Conservation (phyloP, 2,888 invertebrate genomes). For the Acrobasis suavella region DNA sequence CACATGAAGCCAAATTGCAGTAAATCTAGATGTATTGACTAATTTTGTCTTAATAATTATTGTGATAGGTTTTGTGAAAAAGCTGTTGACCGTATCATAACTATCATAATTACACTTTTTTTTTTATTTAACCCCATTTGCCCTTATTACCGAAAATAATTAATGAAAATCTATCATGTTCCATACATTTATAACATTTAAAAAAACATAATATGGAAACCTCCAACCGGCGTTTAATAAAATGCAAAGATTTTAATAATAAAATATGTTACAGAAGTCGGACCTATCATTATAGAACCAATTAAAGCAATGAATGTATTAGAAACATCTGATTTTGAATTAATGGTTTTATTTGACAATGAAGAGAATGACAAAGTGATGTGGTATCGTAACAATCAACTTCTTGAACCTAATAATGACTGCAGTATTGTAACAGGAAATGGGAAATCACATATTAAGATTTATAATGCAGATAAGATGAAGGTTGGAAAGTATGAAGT, state of each 20-base stretch:
- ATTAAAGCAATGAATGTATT: slow-evolving; percentile 88
- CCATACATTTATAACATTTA: too few species aligned
- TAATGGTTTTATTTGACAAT: slow-evolving; percentile 88
- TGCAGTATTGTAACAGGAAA: slow-evolving; percentile 83
- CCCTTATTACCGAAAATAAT: too few species aligned
- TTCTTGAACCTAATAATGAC: slow-evolving; percentile 85
- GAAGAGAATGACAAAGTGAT: slow-evolving; percentile 87
- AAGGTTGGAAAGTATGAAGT: slow-evolving; percentile 95
- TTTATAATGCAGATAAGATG: slow-evolving; percentile 86
- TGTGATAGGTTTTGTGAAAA: too few species aligned
- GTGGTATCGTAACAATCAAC: slow-evolving; percentile 93
- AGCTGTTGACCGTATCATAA: too few species aligned
- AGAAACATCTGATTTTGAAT: slow-evolving; percentile 85
- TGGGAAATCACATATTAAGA: slow-evolving; percentile 84
- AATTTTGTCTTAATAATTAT: too few species aligned
- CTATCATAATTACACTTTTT: too few species aligned
- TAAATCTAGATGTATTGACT: too few species aligned
- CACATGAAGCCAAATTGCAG: too few species aligned
- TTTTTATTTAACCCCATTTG: too few species aligned
- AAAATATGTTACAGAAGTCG: slow-evolving; percentile 71
- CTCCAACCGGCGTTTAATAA: not conserved
- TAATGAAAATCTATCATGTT: too few species aligned
- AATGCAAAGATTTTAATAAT: slow-evolving; percentile 34
- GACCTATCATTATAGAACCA: slow-evolving; percentile 87
- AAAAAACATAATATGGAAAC: too few species aligned